These are phyloP conservation scores for Allolobophora icterica DNA, from an alignment of 2,888 invertebrate species.

Conservation along the genomic window DNA sequence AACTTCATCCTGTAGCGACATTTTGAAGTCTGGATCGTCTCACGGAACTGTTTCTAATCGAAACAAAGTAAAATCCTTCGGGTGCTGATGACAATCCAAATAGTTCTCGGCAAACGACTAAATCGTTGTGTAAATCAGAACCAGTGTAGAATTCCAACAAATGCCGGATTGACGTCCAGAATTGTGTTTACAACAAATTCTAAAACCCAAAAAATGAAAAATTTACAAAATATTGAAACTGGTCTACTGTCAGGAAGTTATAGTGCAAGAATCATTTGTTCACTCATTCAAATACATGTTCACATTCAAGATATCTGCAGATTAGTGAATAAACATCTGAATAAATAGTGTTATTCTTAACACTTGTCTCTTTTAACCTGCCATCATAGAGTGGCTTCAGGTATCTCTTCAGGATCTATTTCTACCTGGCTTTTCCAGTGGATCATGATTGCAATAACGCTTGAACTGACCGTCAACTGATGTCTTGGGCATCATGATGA, in stretches of 20 bases:
- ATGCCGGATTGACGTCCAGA: neutral
- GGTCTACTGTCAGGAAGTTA: neutral
- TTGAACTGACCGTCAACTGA: no score
- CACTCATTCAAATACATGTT: no score
- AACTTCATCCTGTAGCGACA: slow-evolving; percentile 38
- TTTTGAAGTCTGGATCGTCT: neutral
- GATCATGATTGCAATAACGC: no score
- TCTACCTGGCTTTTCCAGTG: no score
- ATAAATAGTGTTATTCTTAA: no score
- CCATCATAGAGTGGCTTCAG: no score
- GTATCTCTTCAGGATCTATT: no score
- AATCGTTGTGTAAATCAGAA: neutral
- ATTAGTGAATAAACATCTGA: no score
- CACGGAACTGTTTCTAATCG: neutral
- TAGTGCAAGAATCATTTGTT: no score
- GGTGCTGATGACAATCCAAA: neutral
- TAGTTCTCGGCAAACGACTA: neutral
- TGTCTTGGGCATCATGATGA: no score
- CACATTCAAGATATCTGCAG: no score
- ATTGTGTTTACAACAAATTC: neutral
- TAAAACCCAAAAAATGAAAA: neutral
- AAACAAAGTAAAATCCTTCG: neutral
- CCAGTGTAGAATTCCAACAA: neutral
- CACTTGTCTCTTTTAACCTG: no score
- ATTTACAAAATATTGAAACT: neutral